Base-by-base conservation (phyloP, 2,888 invertebrate species). In the Himalopsyche tibetana region DNA sequence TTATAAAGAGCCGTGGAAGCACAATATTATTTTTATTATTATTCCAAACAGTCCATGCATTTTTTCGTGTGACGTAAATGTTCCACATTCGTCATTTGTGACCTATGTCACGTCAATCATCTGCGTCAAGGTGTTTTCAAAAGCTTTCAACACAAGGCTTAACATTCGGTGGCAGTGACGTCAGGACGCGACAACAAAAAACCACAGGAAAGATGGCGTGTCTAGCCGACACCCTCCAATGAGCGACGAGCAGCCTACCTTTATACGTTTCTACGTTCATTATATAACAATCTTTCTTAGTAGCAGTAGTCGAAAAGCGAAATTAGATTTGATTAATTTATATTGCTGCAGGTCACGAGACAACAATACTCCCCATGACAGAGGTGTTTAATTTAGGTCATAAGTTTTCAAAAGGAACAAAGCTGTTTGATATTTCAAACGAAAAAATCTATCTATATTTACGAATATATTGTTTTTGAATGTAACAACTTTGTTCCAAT, bases 321-420 rank as follows among this genome's bases (percentile, higher is more conserved):
- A 63, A 63, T 63, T 63, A 63, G 63, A 8, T 63, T 63, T 63
- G 63, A 63, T 63, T 63, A 63, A 63, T 63, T 63, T 28, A 28
- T 63, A 63, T 28, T 63, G 63, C 63, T 63, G 63, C 28, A 63
- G n/a, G 63, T 63, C 63, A 63, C 63, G 63, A 19, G 63, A 63
- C 63, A 63, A 19, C 63, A 63, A 28, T 63, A 19, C 63, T 15
- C 11, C 63, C 28, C 63, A 28, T 28, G 63, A 28, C 19, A 63
- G 28, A 63, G 28, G 28, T 63, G n/a, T 28, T 19, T 28, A 19
- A 63, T 63, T 19, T 63, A 63, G 63, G 63, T 19, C 63, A 63
- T 63, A 63, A 28, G 63, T 63, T 28, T 19, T 63, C 19, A 63
- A 63, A 63, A 63, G n/a, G n/a, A 28, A 63, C 63, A 28, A 63